Percentiles rank a stretch among this genome's conserved stretches.
Conservation (phyloP, 2,888 invertebrate species). For the Merodon equestris region DNA sequence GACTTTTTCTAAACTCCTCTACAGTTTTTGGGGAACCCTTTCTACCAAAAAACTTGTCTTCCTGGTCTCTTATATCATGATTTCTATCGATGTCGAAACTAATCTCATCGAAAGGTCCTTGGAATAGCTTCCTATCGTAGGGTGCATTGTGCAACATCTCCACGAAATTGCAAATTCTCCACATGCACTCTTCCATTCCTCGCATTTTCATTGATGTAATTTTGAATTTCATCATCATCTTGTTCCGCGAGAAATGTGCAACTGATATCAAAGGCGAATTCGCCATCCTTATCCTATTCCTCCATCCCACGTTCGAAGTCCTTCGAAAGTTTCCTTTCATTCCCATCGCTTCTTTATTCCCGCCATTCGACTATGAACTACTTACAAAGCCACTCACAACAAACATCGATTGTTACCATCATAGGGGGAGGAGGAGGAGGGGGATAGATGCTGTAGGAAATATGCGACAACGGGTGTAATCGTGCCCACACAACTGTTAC, state of each 20-base stretch:
- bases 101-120: too few relatives aligned
- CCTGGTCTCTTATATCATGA: too few relatives aligned
- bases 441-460: background rate
- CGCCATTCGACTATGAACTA: background rate
- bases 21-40: too few relatives aligned
- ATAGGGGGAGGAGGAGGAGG: background rate
- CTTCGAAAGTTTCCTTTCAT: background rate
- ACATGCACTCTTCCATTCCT: too few relatives aligned
- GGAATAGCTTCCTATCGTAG: slow-evolving; percentile 6
- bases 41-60: too few relatives aligned
- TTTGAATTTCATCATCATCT: slow-evolving; percentile 50
- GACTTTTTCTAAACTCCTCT: too few relatives aligned
- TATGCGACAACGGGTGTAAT: slow-evolving; percentile 37
- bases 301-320: background rate
- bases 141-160: too few relatives aligned
- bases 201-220: slow-evolving; percentile 46
- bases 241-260: slow-evolving; percentile 57
- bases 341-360: slow-evolving; percentile 1
- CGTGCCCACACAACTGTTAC: slow-evolving; percentile 11
- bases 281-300: slow-evolving; percentile 27
- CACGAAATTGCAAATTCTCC: too few relatives aligned
- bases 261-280: slow-evolving; percentile 62
- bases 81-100: too few relatives aligned
- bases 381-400: slow-evolving; percentile 11
- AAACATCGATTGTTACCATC: slow-evolving; percentile 53